These are phyloP conservation scores for Trachymyrmex septentrionalis DNA, from an alignment of 1,140 invertebrate species.

Conservation along the genomic window DNA sequence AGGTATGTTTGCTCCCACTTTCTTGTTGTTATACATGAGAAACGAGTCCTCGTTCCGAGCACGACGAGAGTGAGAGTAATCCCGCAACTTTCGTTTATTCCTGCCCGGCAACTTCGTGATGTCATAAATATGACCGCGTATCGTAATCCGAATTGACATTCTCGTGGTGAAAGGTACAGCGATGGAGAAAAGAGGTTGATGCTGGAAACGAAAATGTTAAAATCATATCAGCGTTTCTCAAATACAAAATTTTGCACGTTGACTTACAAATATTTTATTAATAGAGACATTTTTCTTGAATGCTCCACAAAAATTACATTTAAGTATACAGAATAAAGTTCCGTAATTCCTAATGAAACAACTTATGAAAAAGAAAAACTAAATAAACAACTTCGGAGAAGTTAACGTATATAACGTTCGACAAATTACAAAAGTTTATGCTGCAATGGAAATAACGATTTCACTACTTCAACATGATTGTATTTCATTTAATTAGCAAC, in stretches of 20 bases:
- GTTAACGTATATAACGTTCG: slow-evolving; percentile 24
- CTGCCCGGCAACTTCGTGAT: slow-evolving; percentile 78
- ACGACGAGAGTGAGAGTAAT: slow-evolving; percentile 82
- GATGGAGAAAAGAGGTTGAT: slow-evolving; percentile 67
- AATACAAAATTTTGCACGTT: neutral
- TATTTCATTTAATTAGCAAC: slow-evolving; percentile 54
- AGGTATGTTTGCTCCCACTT: neutral
- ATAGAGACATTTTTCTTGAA: too few species aligned
- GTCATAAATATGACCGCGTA: slow-evolving; percentile 81
- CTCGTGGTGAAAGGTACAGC: slow-evolving; percentile 76
- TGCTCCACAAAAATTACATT: neutral
- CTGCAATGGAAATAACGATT: slow-evolving; percentile 42
- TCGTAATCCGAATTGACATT: slow-evolving; percentile 79
- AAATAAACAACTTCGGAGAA: slow-evolving; percentile 11
- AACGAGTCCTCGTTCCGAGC: slow-evolving; percentile 74
- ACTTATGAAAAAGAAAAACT: slow-evolving; percentile 18
- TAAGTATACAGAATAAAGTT: neutral
- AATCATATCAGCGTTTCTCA: neutral
- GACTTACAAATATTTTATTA: neutral
- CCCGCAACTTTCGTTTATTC: slow-evolving; percentile 82
- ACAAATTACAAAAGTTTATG: slow-evolving; percentile 20
- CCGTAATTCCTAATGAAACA: neutral
- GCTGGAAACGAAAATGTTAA: slow-evolving; percentile 16
- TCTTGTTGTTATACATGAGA: slow-evolving; percentile 68
- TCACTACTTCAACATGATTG: slow-evolving; percentile 20